Evolutionary conservation across 2,113 vertebrate genomes (phyloP), one percentile per base, ranked within the genome.

Genomic region (Caranx melampygus): DNA sequence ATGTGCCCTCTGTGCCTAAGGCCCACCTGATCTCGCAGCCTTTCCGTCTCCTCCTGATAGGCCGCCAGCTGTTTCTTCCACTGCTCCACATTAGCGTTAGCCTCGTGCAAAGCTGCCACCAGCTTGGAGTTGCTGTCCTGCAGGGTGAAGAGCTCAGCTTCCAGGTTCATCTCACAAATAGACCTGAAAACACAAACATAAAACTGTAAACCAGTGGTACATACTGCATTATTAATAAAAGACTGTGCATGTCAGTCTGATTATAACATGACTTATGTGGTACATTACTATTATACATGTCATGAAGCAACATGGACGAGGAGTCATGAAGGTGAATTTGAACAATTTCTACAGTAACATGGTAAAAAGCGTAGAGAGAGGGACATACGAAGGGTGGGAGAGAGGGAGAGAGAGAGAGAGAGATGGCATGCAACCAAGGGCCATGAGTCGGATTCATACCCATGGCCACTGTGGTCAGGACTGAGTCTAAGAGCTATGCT

Each of bases 81-180:
- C 90, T 99, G 97, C 63, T 97, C 95, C 55, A 98, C 98, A 0
- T 95, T 98, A 40, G 96, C 93, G 0, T 98, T 98, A 59, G 98
- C 97, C 77, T 99, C 98, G 0, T 97, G 96, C 54, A 99, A 88
- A 2, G 98, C 98, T 0, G 96, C 96, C 81, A 97, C 96, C 69
- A 99, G 90, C 83, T 96, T 97, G 67, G 91, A 91, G 91, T 99
- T 99, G 92, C 96, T 99, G 95, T 99, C 97, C 94, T 99, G 97
- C 61, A 99, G 95, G 14, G 96, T 97, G 92, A 99, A 98, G 80
- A 99, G 95, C 79, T 99, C 98, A 0, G 96, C 95, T 42, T 99
- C 98, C 96, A 98, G 96, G 92, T 98, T 98, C 73, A 98, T 96
- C 93, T 99, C 98, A 5, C 97, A 97, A 79, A 99, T 97, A 0